Percentiles rank a stretch among this genome's conserved stretches.
Conservation (phyloP, 2,113 vertebrate genomes). For the Heliornis fulica region DNA sequence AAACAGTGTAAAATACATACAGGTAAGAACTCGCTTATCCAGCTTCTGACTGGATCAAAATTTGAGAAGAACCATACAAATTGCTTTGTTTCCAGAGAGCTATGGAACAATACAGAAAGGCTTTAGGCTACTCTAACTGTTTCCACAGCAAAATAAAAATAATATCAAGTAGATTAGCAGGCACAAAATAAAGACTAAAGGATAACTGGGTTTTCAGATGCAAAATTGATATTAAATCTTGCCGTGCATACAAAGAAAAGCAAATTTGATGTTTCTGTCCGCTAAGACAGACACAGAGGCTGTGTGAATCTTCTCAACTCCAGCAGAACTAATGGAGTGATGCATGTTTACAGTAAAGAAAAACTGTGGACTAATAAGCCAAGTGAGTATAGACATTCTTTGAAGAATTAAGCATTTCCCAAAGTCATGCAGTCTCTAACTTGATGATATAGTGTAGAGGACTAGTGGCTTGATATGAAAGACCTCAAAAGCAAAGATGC, state of each 20-base stretch:
- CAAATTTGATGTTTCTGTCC: background rate
- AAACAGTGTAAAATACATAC: background rate
- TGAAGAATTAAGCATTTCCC: background rate
- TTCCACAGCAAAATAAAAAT: background rate
- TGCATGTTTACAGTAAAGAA: background rate
- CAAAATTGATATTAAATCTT: background rate
- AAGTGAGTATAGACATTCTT: background rate
- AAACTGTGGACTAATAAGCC: background rate
- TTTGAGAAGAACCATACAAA: background rate
- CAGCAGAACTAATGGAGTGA: background rate
- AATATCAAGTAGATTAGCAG: background rate
- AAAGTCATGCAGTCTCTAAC: fast-evolving
- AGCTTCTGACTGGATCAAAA: background rate
- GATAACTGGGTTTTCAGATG: background rate
- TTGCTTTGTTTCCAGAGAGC: background rate
- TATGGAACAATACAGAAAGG: background rate
- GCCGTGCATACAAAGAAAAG: background rate
- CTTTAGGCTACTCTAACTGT: background rate
- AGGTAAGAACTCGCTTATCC: background rate
- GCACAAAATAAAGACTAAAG: background rate
- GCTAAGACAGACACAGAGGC: background rate
- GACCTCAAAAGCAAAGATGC: background rate
- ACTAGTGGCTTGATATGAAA: background rate
- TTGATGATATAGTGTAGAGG: background rate
- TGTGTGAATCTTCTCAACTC: background rate